phyloP scores from a whole-genome alignment of 2,888 invertebrate genomes.

The Germaria angustata region DNA sequence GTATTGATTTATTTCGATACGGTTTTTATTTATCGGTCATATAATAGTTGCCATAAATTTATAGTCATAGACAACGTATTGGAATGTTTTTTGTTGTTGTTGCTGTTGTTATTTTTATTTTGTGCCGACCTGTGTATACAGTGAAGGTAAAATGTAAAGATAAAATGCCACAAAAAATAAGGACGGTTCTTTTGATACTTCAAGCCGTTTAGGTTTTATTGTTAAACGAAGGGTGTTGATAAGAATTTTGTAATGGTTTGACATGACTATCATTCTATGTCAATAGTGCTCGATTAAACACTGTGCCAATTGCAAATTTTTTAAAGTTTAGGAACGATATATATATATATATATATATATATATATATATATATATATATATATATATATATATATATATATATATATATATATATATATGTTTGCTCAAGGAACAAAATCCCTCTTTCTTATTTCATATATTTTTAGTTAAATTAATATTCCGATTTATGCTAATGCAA shows the following conservation, averaged over 20 bases:
- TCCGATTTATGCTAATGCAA: constrained; percentile 13
- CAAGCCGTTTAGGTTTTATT: neutral
- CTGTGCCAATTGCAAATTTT: neutral
- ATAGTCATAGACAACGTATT: constrained; percentile 47
- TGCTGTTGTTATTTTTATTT: too few relatives aligned
- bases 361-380: too few relatives aligned
- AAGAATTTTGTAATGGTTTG: neutral
- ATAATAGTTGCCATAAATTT: constrained; percentile 59
- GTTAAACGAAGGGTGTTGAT: neutral
- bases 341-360: too few relatives aligned
- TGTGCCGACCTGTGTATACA: neutral
- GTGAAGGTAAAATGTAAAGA: neutral
- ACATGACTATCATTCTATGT: neutral
- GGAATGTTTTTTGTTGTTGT: neutral
- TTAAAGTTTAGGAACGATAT: neutral
- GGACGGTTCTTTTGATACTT: constrained; percentile 12
- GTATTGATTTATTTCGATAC: constrained; percentile 78
- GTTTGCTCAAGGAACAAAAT: too few relatives aligned
- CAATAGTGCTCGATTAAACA: neutral
- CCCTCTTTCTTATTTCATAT: neutral
- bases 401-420: too few relatives aligned
- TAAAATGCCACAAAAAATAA: neutral
- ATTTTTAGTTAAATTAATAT: neutral
- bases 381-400: too few relatives aligned
- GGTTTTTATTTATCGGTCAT: constrained; percentile 72